Evolutionary conservation across 2,888 invertebrate species (phyloP), one percentile per base, ranked within the genome.

Genomic region (Emesis russula): DNA sequence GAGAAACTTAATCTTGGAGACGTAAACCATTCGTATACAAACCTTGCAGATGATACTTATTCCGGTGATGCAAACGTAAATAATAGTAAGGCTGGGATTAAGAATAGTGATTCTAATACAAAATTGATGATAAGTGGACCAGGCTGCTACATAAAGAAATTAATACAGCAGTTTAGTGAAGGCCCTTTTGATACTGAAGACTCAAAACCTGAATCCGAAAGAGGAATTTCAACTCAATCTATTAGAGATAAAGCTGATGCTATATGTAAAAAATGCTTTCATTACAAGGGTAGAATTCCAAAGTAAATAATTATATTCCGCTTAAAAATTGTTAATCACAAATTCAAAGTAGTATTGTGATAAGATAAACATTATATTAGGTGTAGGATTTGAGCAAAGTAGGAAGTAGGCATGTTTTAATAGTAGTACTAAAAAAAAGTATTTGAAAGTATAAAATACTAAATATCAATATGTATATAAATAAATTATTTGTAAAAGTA

Each of bases 141-240:
- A 25, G 98, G 98, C 0, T 97, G 97, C 91, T 98, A 98, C 79
- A 98, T 98, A 25, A 98, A 97, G 85, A 98, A 98, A 83, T 93
- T 98, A 66, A 98, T 98, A 31, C 98, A 98, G 81, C 98, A 98
- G 86, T 98, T 98, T 66, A 98, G 98, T 77, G 98, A 98, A 94
- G 97, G 97, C 0, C 97, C 98, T 0, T 97, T 98, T 86, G 98
- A 98, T 15, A 93, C 88, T 4, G 98, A 98, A 18, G 98, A 97
- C 66, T 86, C 97, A 0, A 98, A 97, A 53, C 97, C 97, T 0
- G 98, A 98, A 91, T 95, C 97, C 15, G 98, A 98, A 38, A 97
- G 97, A 83, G 97, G 96, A 1, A 95, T 97, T 81, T 96, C 97
- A 13, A 96, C 97, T 2, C 97, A 97, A 85, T 95, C 97, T 4